A percentile compares a stretch with the other conserved stretches of the same genome.
phyloP scores from a whole-genome alignment of 2,113 vertebrate genomes.

The Chelonoidis abingdonii region DNA sequence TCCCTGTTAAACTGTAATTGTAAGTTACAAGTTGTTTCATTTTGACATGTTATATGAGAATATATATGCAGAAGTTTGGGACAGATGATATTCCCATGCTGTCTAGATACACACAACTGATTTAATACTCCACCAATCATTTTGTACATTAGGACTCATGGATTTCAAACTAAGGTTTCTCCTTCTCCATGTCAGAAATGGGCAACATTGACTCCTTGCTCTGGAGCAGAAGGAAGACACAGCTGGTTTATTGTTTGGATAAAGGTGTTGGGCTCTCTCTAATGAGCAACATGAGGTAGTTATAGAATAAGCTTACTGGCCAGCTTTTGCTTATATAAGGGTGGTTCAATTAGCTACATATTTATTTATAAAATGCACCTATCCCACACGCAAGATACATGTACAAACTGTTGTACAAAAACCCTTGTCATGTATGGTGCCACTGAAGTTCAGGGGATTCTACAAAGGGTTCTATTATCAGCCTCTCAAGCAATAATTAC shows the following conservation, averaged over 20 bases:
- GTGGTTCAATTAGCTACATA: neutral
- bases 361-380: neutral
- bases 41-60: neutral
- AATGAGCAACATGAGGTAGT: neutral
- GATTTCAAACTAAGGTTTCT: neutral
- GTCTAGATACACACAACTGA: neutral
- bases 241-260: neutral
- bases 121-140: neutral
- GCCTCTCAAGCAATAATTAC: neutral
- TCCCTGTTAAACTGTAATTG: neutral
- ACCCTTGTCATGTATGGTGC: neutral
- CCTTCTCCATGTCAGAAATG: neutral
- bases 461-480: neutral
- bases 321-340: neutral
- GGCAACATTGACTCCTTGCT: neutral
- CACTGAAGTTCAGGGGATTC: neutral
- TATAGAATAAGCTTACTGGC: neutral
- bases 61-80: neutral
- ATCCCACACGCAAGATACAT: neutral
- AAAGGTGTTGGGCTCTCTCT: neutral
- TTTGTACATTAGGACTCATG: neutral
- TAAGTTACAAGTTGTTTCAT: neutral
- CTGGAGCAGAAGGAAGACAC: neutral
- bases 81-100: neutral
- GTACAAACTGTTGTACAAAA: neutral